Percentiles rank a stretch among this genome's conserved stretches.
These are phyloP conservation scores for Odontophorus gujanensis DNA, from an alignment of 2,113 vertebrate genomes.

Conservation along the genomic window DNA sequence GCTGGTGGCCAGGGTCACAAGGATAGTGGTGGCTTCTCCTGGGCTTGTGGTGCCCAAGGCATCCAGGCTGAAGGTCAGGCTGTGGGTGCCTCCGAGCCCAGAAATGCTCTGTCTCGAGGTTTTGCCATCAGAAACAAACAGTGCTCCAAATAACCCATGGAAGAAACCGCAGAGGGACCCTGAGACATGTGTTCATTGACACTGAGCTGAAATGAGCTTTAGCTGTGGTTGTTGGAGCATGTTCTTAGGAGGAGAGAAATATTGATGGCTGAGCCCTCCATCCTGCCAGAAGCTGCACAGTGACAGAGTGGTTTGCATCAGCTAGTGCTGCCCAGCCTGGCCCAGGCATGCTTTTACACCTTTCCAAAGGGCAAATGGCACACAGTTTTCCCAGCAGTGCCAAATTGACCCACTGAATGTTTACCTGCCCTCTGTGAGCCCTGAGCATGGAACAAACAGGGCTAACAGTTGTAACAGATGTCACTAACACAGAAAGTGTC, in stretches of 20 bases:
- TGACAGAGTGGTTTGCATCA: background rate
- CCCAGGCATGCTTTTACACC: background rate
- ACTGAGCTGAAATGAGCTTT: background rate
- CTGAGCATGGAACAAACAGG: background rate
- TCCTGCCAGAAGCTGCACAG: background rate
- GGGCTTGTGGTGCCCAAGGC: background rate
- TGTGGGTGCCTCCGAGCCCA: no score
- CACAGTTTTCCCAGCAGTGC: background rate
- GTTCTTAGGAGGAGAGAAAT: background rate
- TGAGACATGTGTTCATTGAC: background rate
- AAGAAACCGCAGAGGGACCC: background rate
- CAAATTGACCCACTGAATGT: accelerated
- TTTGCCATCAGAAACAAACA: background rate
- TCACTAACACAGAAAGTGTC: background rate
- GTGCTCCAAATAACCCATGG: no score
- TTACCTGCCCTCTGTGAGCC: accelerated
- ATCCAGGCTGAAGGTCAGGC: no score
- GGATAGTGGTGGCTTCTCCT: accelerated
- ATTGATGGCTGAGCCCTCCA: background rate
- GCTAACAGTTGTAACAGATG: background rate
- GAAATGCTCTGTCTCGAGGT: no score
- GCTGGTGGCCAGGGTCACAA: accelerated
- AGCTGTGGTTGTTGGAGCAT: background rate
- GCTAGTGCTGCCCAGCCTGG: background rate
- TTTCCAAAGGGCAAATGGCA: background rate